These are phyloP conservation scores for Drosophila bocki DNA, from an alignment of 1,140 invertebrate genomes.

Conservation along the genomic window DNA sequence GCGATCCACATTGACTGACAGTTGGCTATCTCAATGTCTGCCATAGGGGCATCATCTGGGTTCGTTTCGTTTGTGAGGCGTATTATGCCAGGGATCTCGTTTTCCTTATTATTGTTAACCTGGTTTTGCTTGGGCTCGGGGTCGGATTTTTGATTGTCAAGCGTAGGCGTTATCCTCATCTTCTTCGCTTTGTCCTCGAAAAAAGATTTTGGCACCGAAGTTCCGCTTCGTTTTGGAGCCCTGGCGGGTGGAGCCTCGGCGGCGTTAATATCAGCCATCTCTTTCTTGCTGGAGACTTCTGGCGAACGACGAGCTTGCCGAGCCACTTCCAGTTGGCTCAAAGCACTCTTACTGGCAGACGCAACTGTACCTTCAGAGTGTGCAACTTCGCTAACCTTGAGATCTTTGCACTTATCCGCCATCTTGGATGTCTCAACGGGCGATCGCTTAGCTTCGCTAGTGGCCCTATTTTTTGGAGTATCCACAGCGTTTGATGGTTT, in stretches of 20 bases:
- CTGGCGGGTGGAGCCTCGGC: too few species aligned
- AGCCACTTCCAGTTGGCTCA: too few species aligned
- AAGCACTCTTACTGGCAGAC: not conserved
- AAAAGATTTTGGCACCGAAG: not conserved
- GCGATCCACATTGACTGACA: not conserved
- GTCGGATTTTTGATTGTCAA: too few species aligned
- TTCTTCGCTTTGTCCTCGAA: not conserved
- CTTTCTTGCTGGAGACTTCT: not conserved
- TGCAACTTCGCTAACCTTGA: not conserved
- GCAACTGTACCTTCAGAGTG: not conserved
- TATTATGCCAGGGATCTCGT: not conserved
- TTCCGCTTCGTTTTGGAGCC: not conserved
- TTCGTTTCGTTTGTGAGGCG: not conserved
- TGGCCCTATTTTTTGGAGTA: not conserved
- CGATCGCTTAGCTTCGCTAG: too few species aligned
- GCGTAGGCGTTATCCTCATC: not conserved
- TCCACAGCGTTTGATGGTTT: not conserved
- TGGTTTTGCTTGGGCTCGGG: not conserved
- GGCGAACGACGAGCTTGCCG: not conserved
- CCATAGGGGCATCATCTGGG: too few species aligned
- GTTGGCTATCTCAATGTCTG: not conserved
- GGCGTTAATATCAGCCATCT: too few species aligned
- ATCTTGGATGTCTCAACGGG: not conserved
- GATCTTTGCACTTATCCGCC: not conserved
- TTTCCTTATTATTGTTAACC: too few species aligned